A percentile compares a stretch with the other conserved stretches of the same genome.
These are phyloP conservation scores for Athalia circularis DNA, from an alignment of 2,888 invertebrate species.

Conservation along the genomic window DNA sequence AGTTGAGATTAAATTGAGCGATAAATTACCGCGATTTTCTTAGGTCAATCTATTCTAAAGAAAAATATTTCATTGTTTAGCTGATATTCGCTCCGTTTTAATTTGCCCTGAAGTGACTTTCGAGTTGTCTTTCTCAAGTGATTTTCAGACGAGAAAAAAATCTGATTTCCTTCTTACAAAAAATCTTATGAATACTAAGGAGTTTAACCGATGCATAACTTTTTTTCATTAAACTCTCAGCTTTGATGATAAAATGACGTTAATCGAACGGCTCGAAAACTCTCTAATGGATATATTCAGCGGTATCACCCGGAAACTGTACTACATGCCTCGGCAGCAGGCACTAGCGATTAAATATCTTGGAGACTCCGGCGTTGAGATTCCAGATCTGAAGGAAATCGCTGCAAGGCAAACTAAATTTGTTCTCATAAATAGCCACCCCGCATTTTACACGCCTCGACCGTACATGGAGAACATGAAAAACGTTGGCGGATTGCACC, in stretches of 20 bases:
- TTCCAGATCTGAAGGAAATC: slow-evolving; percentile 60
- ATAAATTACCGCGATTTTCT: no score
- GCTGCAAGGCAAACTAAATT: slow-evolving; percentile 65
- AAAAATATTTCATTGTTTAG: no score
- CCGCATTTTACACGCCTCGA: slow-evolving; percentile 66
- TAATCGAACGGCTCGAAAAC: slow-evolving; percentile 76
- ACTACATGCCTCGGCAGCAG: slow-evolving; percentile 71
- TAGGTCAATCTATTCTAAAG: no score
- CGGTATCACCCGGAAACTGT: slow-evolving; percentile 63
- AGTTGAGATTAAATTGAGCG: no score
- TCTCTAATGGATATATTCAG: slow-evolving; percentile 70
- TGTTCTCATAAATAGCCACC: slow-evolving; percentile 70
- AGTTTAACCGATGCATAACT: no score
- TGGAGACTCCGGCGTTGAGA: slow-evolving; percentile 58
- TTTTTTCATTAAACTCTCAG: slow-evolving; percentile 46
- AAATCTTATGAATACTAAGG: no score
- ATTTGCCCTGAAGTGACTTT: no score
- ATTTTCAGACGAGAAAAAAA: no score
- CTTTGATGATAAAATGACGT: slow-evolving; percentile 74
- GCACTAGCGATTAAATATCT: slow-evolving; percentile 66
- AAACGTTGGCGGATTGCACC: slow-evolving; percentile 68
- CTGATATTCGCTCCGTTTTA: no score
- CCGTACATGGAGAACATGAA: slow-evolving; percentile 72
- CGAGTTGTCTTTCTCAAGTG: no score
- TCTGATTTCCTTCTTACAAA: no score